phyloP scores from a whole-genome alignment of 2,113 vertebrate genomes.

The Planiliza haematocheilus region DNA sequence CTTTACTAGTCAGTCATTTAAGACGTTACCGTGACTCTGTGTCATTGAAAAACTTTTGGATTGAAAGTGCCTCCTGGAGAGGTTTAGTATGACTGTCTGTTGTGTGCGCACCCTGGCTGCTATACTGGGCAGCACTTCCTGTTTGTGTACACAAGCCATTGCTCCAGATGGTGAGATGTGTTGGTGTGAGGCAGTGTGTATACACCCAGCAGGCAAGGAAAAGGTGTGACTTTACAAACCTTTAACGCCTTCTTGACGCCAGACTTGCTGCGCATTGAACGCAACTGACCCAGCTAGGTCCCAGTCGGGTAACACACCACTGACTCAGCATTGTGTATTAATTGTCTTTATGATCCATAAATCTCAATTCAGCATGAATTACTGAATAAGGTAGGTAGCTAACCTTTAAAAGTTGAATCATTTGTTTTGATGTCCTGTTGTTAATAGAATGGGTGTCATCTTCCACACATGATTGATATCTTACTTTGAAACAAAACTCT shows the following conservation, averaged over 20 bases:
- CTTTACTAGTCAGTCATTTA: slow-evolving; percentile 9
- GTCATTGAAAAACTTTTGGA: slow-evolving; percentile 15
- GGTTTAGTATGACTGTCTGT: background rate
- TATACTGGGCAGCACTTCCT: slow-evolving; percentile 15
- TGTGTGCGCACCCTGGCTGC: background rate
- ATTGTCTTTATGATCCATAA: slow-evolving; percentile 30
- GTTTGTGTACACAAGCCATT: slow-evolving; percentile 30
- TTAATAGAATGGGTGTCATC: slow-evolving; percentile 14
- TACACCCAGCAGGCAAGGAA: slow-evolving; percentile 12
- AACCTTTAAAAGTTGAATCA: slow-evolving; percentile 27
- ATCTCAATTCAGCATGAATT: slow-evolving; percentile 24
- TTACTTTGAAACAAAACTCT: slow-evolving; percentile 27
- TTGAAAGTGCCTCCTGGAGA: slow-evolving; percentile 10
- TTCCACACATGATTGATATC: slow-evolving; percentile 32
- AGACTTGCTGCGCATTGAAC: slow-evolving; percentile 35
- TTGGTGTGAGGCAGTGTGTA: slow-evolving; percentile 33
- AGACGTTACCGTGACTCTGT: background rate
- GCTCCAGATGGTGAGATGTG: slow-evolving; percentile 43
- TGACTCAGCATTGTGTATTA: slow-evolving; percentile 38
- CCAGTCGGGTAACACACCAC: slow-evolving; percentile 47
- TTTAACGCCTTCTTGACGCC: slow-evolving; percentile 28
- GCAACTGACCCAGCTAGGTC: slow-evolving; percentile 13
- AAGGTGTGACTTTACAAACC: slow-evolving; percentile 50
- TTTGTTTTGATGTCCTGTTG: slow-evolving; percentile 24
- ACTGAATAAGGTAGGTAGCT: slow-evolving; percentile 12